Base-by-base conservation (phyloP, 2,888 invertebrate genomes). In the Leptinotarsa haldemani region DNA sequence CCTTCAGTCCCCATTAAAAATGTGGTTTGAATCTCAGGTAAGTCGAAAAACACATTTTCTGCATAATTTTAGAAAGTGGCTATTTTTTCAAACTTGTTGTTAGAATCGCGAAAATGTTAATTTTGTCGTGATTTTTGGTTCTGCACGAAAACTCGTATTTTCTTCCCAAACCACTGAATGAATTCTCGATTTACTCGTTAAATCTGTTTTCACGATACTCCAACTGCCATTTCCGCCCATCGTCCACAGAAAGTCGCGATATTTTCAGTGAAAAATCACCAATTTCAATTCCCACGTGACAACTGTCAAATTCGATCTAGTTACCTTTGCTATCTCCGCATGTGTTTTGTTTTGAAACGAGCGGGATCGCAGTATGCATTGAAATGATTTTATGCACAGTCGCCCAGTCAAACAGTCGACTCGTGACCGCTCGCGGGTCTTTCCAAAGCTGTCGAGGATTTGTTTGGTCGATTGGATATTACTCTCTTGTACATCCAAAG, bases 261-360 rank as follows among this genome's bases (percentile, higher is more conserved):
- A 74, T 83, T 84, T 83, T 82, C 82, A 80, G 82, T 83, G 79
- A 82, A 77, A 80, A 80, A 81, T 80, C 74, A 72, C 65, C 61
- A 77, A 81, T 81, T 80, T 79, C 75, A 75, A 74, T 74, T 74
- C 84, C 84, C 87, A 86, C 87, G 86, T 87, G 87, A 87, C 87
- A 86, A 86, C 86, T 87, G 87, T 87, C 88, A 87, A 87, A 86
- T 83, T 83, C 85, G 84, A 87, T 86, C 86, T 86, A 84, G 86
- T 87, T 86, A 86, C 87, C 86, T 87, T 85, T 86, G 86, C 84
- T 84, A 86, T 86, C 86, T 86, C 85, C 85, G 87, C 87, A 87
- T 87, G 87, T 87, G 88, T 87, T 88, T 88, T 88, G 87, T 88
- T 88, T 88, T 87, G 87, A 87, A 87, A 86, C 87, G 86, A 86